Evolutionary conservation across 2,113 vertebrate genomes (phyloP).

Genomic region (Colossoma macropomum): DNA sequence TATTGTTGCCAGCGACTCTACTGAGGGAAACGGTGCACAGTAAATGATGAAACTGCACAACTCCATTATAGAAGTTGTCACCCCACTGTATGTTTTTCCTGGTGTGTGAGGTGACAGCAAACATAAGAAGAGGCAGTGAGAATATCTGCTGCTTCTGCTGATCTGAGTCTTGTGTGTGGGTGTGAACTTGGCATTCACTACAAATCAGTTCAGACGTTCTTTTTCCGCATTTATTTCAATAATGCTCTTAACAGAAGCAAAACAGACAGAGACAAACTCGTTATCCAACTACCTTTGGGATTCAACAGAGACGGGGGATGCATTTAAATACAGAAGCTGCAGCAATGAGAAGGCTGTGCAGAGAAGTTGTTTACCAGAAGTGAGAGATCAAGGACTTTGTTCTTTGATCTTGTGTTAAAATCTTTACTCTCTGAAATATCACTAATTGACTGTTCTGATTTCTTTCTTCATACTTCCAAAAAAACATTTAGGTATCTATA

Average conservation of each 20-base stretch:
- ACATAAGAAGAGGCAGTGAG: neutral
- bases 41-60: neutral
- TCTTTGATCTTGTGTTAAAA: neutral
- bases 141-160: neutral
- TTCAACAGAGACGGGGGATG: neutral
- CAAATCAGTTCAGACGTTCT: constrained; percentile 2
- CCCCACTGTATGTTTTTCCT: neutral
- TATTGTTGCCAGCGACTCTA: neutral
- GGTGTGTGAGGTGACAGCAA: neutral
- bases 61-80: neutral
- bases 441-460: neutral
- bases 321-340: neutral
- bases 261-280: constrained; percentile 39
- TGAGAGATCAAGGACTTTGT: neutral
- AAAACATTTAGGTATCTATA: neutral
- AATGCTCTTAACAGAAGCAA: constrained; percentile 12
- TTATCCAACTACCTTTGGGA: constrained; percentile 42
- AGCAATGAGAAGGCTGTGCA: neutral
- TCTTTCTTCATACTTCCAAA: neutral
- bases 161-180: neutral
- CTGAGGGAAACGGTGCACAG: neutral
- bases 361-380: neutral
- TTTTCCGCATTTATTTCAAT: constrained; percentile 1
- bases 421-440: neutral
- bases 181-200: neutral